Base-by-base conservation (phyloP, 2,888 invertebrate genomes). In the Parnassius apollo region DNA sequence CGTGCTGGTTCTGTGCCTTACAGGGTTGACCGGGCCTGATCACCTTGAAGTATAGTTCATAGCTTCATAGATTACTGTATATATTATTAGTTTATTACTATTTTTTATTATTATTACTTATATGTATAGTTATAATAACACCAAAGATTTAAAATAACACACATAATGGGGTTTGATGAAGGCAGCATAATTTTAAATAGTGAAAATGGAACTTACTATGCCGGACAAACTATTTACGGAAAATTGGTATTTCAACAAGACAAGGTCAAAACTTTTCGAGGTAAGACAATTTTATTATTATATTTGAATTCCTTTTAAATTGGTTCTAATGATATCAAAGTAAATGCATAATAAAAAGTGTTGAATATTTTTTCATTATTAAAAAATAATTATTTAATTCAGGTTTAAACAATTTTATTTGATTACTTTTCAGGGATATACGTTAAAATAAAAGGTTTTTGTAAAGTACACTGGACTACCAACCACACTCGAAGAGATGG, bases 381-480 rank as follows among this genome's bases (percentile, higher is more conserved):
- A 12, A 11, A 22, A 22, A 22, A n/a, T n/a, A 25, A 22, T 22
- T 25, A 25, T 4, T 2, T 25, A 25, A 25, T 25, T 25, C 25
- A 25, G 25, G 25, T 7, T 25, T 25, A 25, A 25, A 25, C 25
- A 25, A 25, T 42, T 9, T 42, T 25, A 7, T 42, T 53, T 12
- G 13, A 10, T 18, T 18, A 11, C 0, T 44, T 77, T 74, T 1
- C 69, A 93, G 93, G 93, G 12, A 88, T 93, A 51, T 92, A 89
- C 68, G 77, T 92, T 8, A 87, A 90, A 64, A 73, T 93, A 2
- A 86, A 85, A 61, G 93, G 93, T 0, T 90, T 76, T 69, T 93
- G 93, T 66, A 80, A 86, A 53, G 90, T 93, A 0, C 89, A 90
- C 62, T 93, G 93, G 93, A 87, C 86, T 0, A 81, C 85, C 0